Conservation (phyloP, 1,140 invertebrate species). For the Heliconius melpomene region DNA sequence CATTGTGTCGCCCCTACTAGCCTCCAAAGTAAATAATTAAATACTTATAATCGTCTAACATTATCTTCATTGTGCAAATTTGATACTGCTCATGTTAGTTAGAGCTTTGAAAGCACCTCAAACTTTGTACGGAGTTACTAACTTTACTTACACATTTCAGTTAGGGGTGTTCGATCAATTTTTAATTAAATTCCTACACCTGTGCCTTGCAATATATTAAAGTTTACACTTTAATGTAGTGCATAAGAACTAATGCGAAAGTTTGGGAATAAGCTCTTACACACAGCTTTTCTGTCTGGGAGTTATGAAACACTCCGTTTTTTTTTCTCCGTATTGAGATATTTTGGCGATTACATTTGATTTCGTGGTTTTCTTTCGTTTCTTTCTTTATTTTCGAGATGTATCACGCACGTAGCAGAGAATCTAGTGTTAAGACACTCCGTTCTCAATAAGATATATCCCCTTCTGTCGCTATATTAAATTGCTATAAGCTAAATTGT, state of each 20-base stretch:
- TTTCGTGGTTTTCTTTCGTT: no score
- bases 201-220: constrained; percentile 1
- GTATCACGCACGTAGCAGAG: no score
- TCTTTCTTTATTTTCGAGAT: no score
- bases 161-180: constrained; percentile 21
- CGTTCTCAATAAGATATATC: neutral
- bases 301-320: neutral
- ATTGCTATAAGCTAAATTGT: neutral
- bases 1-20: neutral
- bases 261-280: neutral
- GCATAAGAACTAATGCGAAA: neutral
- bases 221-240: neutral
- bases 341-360: neutral
- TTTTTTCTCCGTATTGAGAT: neutral
- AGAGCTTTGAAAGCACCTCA: constrained; percentile 9
- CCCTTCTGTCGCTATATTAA: no score
- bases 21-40: neutral
- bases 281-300: neutral
- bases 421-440: no score
- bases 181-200: constrained; percentile 26
- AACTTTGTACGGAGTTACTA: constrained; percentile 20
- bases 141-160: constrained; percentile 15
- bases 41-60: constrained; percentile 8
- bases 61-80: constrained; percentile 23
- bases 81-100: constrained; percentile 21